These are phyloP conservation scores for Macheiramphus alcinus DNA, from an alignment of 2,113 vertebrate genomes.

Conservation along the genomic window DNA sequence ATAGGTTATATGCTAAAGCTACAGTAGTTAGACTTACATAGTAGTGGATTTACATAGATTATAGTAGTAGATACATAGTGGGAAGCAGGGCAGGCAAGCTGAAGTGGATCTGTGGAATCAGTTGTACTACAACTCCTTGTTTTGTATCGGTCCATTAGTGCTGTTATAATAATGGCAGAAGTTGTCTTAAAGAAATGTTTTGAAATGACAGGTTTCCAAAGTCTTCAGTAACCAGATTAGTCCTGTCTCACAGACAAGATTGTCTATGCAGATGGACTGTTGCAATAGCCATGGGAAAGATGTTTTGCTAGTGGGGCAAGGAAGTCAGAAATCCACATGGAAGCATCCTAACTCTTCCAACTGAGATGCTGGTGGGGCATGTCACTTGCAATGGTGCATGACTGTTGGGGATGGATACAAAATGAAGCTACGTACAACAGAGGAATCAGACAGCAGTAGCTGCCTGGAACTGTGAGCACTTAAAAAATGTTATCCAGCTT, in stretches of 20 bases:
- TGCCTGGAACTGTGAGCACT: background rate
- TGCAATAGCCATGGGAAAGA: background rate
- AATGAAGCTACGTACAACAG: background rate
- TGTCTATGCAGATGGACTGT: background rate
- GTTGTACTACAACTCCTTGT: background rate
- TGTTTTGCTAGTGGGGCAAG: background rate
- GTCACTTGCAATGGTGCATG: background rate
- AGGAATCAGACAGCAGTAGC: background rate
- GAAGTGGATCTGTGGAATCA: background rate
- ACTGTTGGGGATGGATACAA: background rate
- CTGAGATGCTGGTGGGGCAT: background rate
- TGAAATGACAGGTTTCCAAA: background rate
- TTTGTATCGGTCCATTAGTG: background rate
- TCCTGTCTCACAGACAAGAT: background rate
- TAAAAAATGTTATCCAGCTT: background rate
- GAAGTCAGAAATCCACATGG: background rate
- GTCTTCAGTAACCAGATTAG: background rate
- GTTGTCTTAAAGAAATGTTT: background rate
- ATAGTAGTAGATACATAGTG: background rate
- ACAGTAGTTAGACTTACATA: background rate
- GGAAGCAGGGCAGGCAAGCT: background rate
- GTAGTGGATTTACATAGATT: background rate
- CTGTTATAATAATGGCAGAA: background rate
- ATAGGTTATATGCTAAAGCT: background rate
- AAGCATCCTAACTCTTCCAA: background rate